Percentiles rank a stretch among this genome's conserved stretches.
phyloP scores from a whole-genome alignment of 1,140 invertebrate species.

The Adelges cooleyi region DNA sequence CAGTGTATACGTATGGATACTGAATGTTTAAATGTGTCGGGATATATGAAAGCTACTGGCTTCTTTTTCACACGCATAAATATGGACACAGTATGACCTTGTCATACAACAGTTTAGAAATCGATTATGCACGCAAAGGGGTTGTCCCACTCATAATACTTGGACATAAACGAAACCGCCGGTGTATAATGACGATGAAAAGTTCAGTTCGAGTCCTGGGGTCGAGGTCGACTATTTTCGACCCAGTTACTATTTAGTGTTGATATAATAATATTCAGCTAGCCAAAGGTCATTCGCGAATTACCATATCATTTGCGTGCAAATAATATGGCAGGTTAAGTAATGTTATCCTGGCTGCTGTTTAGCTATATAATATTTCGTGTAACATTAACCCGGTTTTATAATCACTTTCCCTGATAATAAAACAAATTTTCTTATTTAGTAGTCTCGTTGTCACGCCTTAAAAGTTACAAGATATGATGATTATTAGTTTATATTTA shows the following conservation, averaged over 20 bases:
- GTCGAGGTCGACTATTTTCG: constrained; percentile 9
- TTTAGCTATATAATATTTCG: constrained; percentile 6
- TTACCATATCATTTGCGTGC: constrained; percentile 21
- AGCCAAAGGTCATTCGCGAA: constrained; percentile 1
- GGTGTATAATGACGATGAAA: too few species aligned
- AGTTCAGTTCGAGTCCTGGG: too few species aligned
- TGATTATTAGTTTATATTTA: too few species aligned
- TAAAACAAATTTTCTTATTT: too few species aligned
- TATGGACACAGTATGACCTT: too few species aligned
- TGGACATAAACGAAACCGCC: constrained; percentile 2
- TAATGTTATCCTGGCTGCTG: constrained; percentile 7
- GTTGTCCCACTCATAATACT: constrained; percentile 2
- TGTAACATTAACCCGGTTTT: constrained; percentile 19
- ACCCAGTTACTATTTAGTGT: constrained; percentile 8
- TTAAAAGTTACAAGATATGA: too few species aligned
- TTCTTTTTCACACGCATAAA: background rate
- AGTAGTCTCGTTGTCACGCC: too few species aligned
- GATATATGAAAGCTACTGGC: too few species aligned
- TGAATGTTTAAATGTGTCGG: too few species aligned
- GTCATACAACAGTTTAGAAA: background rate
- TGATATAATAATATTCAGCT: background rate
- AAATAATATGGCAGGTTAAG: background rate
- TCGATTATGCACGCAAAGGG: constrained; percentile 15
- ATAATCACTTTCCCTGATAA: too few species aligned
- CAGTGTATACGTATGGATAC: too few species aligned